Conservation (phyloP, 2,113 vertebrate genomes). For the Megaleporinus macrocephalus region DNA sequence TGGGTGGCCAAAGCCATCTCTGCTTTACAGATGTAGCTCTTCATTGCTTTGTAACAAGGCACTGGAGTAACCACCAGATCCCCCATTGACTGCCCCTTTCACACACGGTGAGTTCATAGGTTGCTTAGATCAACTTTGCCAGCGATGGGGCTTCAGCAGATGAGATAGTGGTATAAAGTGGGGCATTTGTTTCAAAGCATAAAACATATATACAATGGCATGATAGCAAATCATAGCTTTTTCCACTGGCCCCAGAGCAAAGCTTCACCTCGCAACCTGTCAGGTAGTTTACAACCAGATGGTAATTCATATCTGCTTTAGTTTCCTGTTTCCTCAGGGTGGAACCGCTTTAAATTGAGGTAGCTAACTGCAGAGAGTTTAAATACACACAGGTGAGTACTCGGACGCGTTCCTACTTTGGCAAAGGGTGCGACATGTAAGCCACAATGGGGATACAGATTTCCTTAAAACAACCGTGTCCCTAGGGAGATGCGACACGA, state of each 20-base stretch:
- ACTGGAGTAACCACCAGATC: slow-evolving; percentile 54
- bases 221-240: slow-evolving; percentile 9
- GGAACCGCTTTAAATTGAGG: slow-evolving; percentile 59
- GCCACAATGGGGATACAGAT: slow-evolving; percentile 16
- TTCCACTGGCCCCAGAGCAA: slow-evolving; percentile 20
- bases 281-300: slow-evolving; percentile 37
- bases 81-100: not conserved
- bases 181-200: not conserved
- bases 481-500: not conserved
- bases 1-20: slow-evolving; percentile 24
- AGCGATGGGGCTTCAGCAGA: not conserved
- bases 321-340: slow-evolving; percentile 46
- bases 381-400: slow-evolving; percentile 58
- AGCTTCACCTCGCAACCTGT: slow-evolving; percentile 9
- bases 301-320: slow-evolving; percentile 17
- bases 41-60: slow-evolving; percentile 52
- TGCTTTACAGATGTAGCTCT: slow-evolving; percentile 39
- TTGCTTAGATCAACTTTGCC: not conserved
- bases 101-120: not conserved
- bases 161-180: not conserved
- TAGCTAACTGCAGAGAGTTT: slow-evolving; percentile 62
- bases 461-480: slow-evolving; percentile 8
- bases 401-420: slow-evolving; percentile 34
- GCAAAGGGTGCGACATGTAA: slow-evolving; percentile 31
- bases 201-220: not conserved